Conservation (phyloP, 2,797 vertebrate species). For the Vultur gryphus region DNA sequence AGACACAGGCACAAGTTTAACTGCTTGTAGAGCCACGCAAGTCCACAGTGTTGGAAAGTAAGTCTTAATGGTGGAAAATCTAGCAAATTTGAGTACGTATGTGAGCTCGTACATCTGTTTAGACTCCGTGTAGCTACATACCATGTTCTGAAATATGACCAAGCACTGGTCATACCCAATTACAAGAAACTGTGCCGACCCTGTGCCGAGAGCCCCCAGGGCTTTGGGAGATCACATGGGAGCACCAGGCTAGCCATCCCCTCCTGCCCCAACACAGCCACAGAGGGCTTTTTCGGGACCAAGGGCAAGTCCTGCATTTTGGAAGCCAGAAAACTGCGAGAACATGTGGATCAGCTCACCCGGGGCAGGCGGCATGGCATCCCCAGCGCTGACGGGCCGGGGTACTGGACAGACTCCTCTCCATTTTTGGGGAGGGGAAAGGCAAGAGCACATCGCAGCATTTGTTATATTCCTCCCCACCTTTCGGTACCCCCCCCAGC, state of each 20-base stretch:
- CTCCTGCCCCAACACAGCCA: background rate
- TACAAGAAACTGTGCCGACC: accelerated
- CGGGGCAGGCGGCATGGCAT: background rate
- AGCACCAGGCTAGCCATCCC: background rate
- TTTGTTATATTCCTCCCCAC: accelerated
- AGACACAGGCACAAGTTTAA: background rate
- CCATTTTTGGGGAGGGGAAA: accelerated
- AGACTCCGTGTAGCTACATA: accelerated
- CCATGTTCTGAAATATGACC: accelerated
- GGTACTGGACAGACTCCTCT: too few species aligned
- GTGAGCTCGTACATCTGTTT: accelerated
- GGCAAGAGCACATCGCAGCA: background rate
- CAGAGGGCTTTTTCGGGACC: too few species aligned
- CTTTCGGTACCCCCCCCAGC: accelerated
- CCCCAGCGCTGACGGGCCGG: background rate
- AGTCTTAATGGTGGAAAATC: accelerated
- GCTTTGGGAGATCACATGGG: accelerated
- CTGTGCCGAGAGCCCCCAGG: background rate
- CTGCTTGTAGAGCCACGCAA: background rate
- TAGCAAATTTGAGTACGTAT: accelerated
- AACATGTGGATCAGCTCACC: accelerated
- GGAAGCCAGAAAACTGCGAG: background rate
- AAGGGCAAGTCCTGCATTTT: background rate
- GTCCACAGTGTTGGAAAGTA: accelerated
- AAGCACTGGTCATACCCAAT: accelerated